Evolutionary conservation across 1,140 invertebrate species (phyloP).

Genomic region (Brachionus asplanchnoidis): DNA sequence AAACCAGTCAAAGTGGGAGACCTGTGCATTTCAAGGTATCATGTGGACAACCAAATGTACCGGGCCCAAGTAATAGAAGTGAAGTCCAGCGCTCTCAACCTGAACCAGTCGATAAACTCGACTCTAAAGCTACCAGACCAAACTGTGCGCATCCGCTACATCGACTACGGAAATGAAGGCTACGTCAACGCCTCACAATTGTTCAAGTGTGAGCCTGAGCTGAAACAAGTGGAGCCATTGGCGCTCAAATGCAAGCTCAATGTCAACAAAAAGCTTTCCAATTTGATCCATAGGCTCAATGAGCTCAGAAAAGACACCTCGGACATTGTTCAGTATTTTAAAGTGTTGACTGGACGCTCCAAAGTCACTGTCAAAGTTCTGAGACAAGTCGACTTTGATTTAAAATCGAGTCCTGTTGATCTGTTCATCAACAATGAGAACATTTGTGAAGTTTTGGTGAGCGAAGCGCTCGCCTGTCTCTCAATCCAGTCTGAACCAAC

Average conservation of each 20-base stretch:
- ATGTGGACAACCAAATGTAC: constrained; percentile 13
- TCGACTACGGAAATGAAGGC: constrained; percentile 25
- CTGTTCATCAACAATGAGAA: background rate
- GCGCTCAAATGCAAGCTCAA: constrained; percentile 6
- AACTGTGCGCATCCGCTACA: background rate
- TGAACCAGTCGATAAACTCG: constrained; percentile 7
- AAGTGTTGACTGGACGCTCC: background rate
- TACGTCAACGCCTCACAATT: background rate
- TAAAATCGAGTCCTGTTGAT: background rate
- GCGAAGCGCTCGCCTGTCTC: background rate
- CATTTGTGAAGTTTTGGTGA: background rate
- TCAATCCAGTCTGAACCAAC: background rate
- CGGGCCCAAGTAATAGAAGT: background rate
- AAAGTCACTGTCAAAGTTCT: constrained; percentile 14
- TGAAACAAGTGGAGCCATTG: background rate
- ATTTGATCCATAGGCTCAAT: background rate
- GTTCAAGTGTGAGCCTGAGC: background rate
- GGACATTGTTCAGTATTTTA: constrained; percentile 3
- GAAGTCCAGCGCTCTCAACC: background rate
- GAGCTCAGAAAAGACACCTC: background rate
- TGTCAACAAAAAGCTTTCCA: background rate
- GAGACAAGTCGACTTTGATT: background rate
- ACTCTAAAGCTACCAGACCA: background rate
- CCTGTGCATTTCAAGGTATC: background rate
- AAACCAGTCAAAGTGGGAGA: background rate